Evolutionary conservation across 2,888 invertebrate species (phyloP), one percentile per base, ranked within the genome.

Genomic region (Augochlorella aurata): DNA sequence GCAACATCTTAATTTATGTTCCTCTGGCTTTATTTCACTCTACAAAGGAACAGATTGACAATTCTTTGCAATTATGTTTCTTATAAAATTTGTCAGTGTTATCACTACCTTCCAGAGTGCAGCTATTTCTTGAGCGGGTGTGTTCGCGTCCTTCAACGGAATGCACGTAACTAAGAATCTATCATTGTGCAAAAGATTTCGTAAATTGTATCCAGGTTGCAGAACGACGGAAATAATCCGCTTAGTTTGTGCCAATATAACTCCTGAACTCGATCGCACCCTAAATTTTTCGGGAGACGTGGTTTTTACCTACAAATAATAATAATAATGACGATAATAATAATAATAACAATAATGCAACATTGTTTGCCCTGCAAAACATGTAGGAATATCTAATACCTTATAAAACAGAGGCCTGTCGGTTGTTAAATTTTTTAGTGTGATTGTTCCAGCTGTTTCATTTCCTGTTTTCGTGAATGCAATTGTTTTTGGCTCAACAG

Each of bases 271-370:
- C 0, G 98, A 99, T 74, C 98, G 95, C 1, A 99, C 99, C 49
- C 98, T 95, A 94, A 98, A 99, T 93, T 98, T 98, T 90, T 98
- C 98, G 0, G 99, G 99, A 0, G 98, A 97, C 5, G 99, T 99
- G 18, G 99, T 99, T 94, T 99, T 97, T 84, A 99, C 97, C 97
- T 99, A 94, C 79, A 85, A 77, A 70, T 67, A 2, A 71, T 10
- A 47, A 21, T 49, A 67, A 63, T 67, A 38, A 5, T 29, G 3
- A 29, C 3, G 3, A 29, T 38, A 38, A 38, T 38, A 38, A 38
- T 5, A 38, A 38, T 5, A 38, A 71, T 5, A 47, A 21, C 44
- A 67, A 63, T 67, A 50, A 63, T 63, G 71, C 24, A 61, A 68
- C 45, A 72, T 63, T 47, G 24, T 71, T 29, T 24, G 58, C 45